Evolutionary conservation across 2,113 vertebrate species (phyloP).

Genomic region (Orthochromis indermauri): DNA sequence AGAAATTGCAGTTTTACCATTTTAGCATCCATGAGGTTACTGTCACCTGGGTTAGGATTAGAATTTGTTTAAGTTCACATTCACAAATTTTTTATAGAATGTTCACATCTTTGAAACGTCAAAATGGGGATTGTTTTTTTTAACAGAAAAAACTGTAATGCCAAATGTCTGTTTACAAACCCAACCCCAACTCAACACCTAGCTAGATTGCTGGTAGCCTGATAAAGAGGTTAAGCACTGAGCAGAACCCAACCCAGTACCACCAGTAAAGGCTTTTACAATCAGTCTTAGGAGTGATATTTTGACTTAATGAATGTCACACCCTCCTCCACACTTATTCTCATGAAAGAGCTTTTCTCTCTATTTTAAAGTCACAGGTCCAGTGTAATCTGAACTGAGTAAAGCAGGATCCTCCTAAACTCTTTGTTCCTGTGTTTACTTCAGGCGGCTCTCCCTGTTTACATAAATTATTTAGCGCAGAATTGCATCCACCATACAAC

Average conservation of each 20-base stretch:
- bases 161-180: not conserved
- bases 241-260: not conserved
- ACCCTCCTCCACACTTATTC: conserved; percentile 17
- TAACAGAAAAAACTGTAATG: not conserved
- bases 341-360: not conserved
- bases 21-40: not conserved
- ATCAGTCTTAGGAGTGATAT: conserved; percentile 38
- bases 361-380: not conserved
- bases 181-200: not conserved
- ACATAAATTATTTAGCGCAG: conserved; percentile 2
- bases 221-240: not conserved
- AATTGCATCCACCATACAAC: conserved; percentile 36
- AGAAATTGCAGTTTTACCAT: conserved; percentile 9
- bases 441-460: conserved; percentile 35
- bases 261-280: not conserved
- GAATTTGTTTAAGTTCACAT: not conserved
- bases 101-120: not conserved
- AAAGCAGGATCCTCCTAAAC: not conserved
- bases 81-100: not conserved
- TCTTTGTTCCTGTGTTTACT: conserved; percentile 57
- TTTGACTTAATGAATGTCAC: conserved; percentile 48
- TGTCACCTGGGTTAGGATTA: not conserved
- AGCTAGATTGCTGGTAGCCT: not conserved
- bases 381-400: not conserved
- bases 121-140: not conserved